Conservation (phyloP, 2,113 vertebrate species). For the Ophiodon elongatus region DNA sequence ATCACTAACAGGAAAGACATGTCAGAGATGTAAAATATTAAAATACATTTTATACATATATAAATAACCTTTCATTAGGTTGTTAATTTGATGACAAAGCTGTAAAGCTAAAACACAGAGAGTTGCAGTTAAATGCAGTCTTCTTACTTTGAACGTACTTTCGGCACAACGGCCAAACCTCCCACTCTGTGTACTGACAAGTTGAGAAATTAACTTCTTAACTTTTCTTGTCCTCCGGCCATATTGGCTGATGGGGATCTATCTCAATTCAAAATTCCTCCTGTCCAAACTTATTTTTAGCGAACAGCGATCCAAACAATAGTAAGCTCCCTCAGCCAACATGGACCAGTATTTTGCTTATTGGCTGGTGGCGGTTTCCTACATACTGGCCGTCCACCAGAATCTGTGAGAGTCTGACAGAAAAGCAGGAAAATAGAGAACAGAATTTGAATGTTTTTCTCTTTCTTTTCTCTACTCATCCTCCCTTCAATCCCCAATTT, state of each 20-base stretch:
- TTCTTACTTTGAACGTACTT: not conserved
- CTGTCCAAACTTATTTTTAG: constrained; percentile 60
- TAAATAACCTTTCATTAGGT: not conserved
- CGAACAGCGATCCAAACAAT: constrained; percentile 56
- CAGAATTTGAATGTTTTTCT: constrained; percentile 26
- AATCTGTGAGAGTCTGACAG: constrained; percentile 1
- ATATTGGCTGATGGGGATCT: constrained; percentile 24
- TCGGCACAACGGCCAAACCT: constrained; percentile 14
- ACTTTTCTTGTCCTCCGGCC: constrained; percentile 40
- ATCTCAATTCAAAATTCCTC: constrained; percentile 23
- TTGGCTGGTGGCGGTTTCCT: constrained; percentile 54
- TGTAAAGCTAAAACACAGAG: not conserved
- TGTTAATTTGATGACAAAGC: not conserved
- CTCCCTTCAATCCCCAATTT: not conserved
- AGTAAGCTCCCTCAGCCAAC: constrained; percentile 34
- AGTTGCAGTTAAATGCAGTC: not conserved
- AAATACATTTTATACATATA: not conserved
- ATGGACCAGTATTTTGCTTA: constrained; percentile 5
- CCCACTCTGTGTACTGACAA: constrained; percentile 2
- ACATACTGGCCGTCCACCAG: constrained; percentile 45
- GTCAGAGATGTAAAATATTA: not conserved
- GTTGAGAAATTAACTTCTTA: constrained; percentile 48
- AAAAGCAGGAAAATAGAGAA: not conserved
- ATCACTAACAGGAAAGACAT: not conserved
- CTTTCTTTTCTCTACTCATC: not conserved